Evolutionary conservation across 2,797 vertebrate species (phyloP), one percentile per base, ranked within the genome.

Genomic region (Benthosema pterotum): DNA sequence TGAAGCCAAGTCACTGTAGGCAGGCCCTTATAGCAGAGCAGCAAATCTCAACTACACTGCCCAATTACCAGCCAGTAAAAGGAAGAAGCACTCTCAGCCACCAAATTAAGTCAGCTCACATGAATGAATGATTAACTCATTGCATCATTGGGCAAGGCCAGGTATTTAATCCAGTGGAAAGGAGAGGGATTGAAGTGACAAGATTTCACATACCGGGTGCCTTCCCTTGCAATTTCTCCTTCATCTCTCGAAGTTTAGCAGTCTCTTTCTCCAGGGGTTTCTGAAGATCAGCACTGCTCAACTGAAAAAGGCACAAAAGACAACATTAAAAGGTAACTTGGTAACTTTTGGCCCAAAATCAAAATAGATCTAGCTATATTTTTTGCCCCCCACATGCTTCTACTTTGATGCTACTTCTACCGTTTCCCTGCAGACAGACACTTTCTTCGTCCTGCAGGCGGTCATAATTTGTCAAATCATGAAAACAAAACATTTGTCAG

Each of bases 1-100:
- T 51, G 12, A n/a, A 79, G 85, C 78, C 17, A 55, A 14, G 42
- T 93, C 18, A 72, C 69, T 98, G 89, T 98, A 3, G 96, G 93
- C 94, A 93, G 92, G 92, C 95, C 96, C 96, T 99, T 98, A 99
- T 96, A 98, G 95, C 75, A 82, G 89, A 81, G 88, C 80, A 79
- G 87, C 62, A 94, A 94, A 58, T 42, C 80, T 97, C 71, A 87
- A 87, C 91, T 87, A 80, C 83, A 60, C 91, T 93, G 87, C 97
- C 96, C 98, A 98, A 99, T 94, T 97, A 97, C 96, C 96, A 93
- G 94, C 93, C 95, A 58, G 18, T 87, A 71, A 74, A 66, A 85
- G 75, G 89, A 83, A 89, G 83, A 73, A 84, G 69, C 75, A 65
- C 78, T 84, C 87, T 84, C 87, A 77, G 9, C 73, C 65, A 80